These are phyloP conservation scores for Entelurus aequoreus DNA, from an alignment of 2,113 vertebrate species.

Conservation along the genomic window DNA sequence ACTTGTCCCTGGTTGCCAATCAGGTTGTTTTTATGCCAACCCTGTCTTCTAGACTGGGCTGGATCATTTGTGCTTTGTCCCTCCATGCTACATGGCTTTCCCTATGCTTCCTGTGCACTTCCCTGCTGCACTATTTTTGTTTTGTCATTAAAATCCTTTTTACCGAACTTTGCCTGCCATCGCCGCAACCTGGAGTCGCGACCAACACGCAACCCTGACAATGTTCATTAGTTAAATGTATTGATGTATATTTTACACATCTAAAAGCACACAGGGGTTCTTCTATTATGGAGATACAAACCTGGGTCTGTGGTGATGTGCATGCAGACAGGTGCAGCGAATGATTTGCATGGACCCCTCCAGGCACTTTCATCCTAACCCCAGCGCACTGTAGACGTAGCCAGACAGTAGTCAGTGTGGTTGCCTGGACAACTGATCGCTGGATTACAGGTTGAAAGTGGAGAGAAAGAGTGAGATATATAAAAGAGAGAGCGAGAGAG, in stretches of 20 bases:
- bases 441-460: conserved; percentile 46
- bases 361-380: conserved; percentile 52
- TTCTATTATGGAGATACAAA: conserved; percentile 22
- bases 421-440: conserved; percentile 61
- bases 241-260: not conserved
- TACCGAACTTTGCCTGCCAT: no score
- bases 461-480: conserved; percentile 1
- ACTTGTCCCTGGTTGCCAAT: no score
- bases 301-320: conserved; percentile 32
- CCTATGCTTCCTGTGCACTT: no score
- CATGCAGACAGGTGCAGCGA: conserved; percentile 21
- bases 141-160: no score
- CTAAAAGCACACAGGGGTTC: conserved; percentile 28
- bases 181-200: no score
- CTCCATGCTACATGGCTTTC: no score
- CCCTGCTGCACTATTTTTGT: no score
- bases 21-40: no score
- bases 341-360: conserved; percentile 51
- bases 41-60: no score
- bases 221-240: not conserved
- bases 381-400: conserved; percentile 30
- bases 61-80: no score
- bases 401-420: conserved; percentile 35
- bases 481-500: not conserved
- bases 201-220: no score